A percentile compares a stretch with the other conserved stretches of the same genome.
phyloP scores from a whole-genome alignment of 2,113 vertebrate genomes.

The Garra rufa region DNA sequence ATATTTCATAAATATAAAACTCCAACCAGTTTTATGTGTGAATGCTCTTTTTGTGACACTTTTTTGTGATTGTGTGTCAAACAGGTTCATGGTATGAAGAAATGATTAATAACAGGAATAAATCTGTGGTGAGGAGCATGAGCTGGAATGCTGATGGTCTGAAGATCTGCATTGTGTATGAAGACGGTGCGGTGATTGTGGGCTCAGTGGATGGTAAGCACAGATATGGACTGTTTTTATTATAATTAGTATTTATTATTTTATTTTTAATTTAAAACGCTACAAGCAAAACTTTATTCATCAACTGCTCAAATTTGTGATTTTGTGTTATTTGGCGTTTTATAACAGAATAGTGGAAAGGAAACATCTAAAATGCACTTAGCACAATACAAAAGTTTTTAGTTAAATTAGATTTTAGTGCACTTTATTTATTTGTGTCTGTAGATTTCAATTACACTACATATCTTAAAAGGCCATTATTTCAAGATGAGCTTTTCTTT shows the following conservation, averaged over 20 bases:
- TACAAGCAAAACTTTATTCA: too few relatives aligned
- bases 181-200: conserved; percentile 97
- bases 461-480: too few relatives aligned
- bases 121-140: conserved; percentile 97
- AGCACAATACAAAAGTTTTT: too few relatives aligned
- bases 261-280: neutral
- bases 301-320: too few relatives aligned
- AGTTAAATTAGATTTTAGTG: too few relatives aligned
- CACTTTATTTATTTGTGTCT: too few relatives aligned
- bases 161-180: conserved; percentile 98
- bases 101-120: conserved; percentile 99
- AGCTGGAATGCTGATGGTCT: conserved; percentile 97
- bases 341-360: too few relatives aligned
- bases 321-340: too few relatives aligned
- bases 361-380: too few relatives aligned
- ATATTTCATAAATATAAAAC: neutral
- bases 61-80: conserved; percentile 16
- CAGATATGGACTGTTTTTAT: neutral
- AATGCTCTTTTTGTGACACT: neutral
- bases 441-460: too few relatives aligned
- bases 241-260: neutral
- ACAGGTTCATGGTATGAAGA: conserved; percentile 96
- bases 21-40: neutral
- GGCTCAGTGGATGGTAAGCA: conserved; percentile 96
- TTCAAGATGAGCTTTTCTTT: too few relatives aligned